Evolutionary conservation across 2,113 vertebrate species (phyloP).

Genomic region (Propithecus coquereli): DNA sequence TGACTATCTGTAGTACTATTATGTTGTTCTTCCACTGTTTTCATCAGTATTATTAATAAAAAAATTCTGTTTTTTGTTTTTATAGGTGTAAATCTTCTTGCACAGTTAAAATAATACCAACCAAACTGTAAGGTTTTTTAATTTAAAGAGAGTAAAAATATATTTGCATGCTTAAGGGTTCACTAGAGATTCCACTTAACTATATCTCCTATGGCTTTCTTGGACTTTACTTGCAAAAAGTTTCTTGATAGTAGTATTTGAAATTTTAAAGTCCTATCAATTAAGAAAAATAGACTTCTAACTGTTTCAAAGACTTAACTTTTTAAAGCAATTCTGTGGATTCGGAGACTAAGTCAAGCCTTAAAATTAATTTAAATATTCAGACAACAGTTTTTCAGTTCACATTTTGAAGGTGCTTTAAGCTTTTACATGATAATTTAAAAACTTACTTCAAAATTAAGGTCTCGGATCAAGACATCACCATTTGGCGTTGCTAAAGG

Average conservation of each 20-base stretch:
- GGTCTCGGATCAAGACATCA: conserved; percentile 94
- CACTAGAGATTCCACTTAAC: background rate
- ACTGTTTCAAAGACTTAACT: background rate
- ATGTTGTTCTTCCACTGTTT: background rate
- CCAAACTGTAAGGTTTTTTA: background rate
- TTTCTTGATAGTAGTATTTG: background rate
- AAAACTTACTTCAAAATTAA: conserved; percentile 92
- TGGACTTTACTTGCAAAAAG: background rate
- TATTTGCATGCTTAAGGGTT: background rate
- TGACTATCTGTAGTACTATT: background rate
- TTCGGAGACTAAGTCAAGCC: conserved; percentile 11
- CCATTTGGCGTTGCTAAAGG: conserved; percentile 96
- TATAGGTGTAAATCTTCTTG: background rate
- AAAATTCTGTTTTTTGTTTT: background rate
- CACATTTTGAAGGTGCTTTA: conserved; percentile 12
- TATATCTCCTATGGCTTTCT: background rate
- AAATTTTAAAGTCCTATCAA: conserved; percentile 25
- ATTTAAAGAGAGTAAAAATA: conserved; percentile 21
- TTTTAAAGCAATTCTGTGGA: conserved; percentile 24
- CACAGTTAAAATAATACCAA: background rate
- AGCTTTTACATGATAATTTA: background rate
- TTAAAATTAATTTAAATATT: conserved; percentile 36
- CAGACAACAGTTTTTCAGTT: background rate
- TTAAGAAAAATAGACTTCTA: conserved; percentile 45
- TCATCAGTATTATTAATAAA: background rate